Percentiles rank a stretch among this genome's conserved stretches.
These are phyloP conservation scores for Myzus persicae DNA, from an alignment of 1,140 invertebrate genomes.

Conservation along the genomic window DNA sequence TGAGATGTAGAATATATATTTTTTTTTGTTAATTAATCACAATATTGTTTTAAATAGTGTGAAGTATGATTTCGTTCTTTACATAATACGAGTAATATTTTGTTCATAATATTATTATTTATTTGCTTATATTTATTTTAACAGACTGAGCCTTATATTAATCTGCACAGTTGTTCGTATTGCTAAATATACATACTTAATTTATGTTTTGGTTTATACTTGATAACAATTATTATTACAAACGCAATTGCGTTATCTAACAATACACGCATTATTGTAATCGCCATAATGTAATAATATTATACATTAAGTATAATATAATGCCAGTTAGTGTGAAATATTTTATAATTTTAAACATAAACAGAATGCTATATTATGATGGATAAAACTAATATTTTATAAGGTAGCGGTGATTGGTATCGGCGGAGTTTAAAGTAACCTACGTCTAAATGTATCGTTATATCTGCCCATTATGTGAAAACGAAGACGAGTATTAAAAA, in stretches of 20 bases:
- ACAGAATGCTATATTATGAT: not conserved
- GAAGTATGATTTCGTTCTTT: not conserved
- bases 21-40: not conserved
- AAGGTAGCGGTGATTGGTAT: not conserved
- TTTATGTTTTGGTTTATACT: not conserved
- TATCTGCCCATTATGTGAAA: no score
- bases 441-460: not conserved
- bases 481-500: no score
- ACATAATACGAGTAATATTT: no score
- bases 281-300: not conserved
- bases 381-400: not conserved
- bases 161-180: not conserved
- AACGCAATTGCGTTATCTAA: not conserved
- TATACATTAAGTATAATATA: not conserved
- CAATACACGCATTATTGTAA: not conserved
- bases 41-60: not conserved
- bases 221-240: not conserved
- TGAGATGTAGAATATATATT: no score
- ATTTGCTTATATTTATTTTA: not conserved
- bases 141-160: not conserved
- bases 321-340: not conserved
- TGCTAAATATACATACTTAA: not conserved
- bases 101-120: not conserved
- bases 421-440: not conserved
- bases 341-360: not conserved